These are phyloP conservation scores for Nephrocerus scutellatus DNA, from an alignment of 2,888 invertebrate species.

Conservation along the genomic window DNA sequence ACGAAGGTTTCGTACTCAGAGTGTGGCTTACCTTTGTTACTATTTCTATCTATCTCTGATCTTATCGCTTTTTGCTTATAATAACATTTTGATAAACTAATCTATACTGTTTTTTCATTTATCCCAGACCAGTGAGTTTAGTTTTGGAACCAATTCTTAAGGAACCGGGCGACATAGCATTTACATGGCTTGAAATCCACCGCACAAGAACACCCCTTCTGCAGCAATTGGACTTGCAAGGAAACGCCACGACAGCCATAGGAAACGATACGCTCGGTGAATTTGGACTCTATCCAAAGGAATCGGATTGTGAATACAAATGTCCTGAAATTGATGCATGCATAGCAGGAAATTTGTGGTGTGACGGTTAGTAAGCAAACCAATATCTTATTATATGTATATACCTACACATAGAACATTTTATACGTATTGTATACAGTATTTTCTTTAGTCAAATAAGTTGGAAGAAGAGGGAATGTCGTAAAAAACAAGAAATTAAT, in stretches of 20 bases:
- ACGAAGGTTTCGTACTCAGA: too few relatives aligned
- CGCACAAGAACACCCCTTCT: conserved; percentile 57
- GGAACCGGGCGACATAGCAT: conserved; percentile 68
- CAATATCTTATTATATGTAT: too few relatives aligned
- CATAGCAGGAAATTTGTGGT: conserved; percentile 67
- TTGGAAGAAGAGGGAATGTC: too few relatives aligned
- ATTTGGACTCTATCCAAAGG: conserved; percentile 48
- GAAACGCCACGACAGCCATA: conserved; percentile 35
- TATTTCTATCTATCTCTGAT: too few relatives aligned
- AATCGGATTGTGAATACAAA: conserved; percentile 54
- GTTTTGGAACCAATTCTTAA: conserved; percentile 62
- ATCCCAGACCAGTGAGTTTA: conserved; percentile 53
- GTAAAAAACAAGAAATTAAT: too few relatives aligned
- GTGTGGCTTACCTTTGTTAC: too few relatives aligned
- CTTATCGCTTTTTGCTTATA: too few relatives aligned
- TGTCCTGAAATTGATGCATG: conserved; percentile 73
- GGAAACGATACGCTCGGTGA: conserved; percentile 45
- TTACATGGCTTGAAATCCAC: conserved; percentile 70
- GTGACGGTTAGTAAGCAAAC: conserved; percentile 61
- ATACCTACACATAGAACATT: too few relatives aligned
- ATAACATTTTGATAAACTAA: too few relatives aligned
- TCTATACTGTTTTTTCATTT: conserved; percentile 2
- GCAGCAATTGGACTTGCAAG: conserved; percentile 52
- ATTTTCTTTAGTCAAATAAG: too few relatives aligned
- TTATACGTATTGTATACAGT: too few relatives aligned